phyloP scores from a whole-genome alignment of 92 coral and sea anemone species.

The Phymanthus crucifer region DNA sequence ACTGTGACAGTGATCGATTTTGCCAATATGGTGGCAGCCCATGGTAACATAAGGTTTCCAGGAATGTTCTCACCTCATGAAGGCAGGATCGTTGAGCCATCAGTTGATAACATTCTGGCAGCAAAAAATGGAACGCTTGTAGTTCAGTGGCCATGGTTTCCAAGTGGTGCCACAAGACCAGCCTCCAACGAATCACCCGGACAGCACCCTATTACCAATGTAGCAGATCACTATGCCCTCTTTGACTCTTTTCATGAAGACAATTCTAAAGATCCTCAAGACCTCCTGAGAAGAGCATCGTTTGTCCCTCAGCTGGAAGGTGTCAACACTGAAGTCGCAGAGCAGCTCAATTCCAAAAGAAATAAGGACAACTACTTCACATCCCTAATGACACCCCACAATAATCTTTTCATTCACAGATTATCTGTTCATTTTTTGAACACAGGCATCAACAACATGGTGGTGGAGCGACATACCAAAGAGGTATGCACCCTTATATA shows the following conservation, averaged over 20 bases:
- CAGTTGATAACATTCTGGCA: constrained; percentile 18
- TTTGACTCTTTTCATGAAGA: constrained; percentile 20
- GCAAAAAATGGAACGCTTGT: constrained; percentile 13
- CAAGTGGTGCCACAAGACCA: neutral
- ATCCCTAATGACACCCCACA: constrained; percentile 1
- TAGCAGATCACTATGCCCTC: constrained; percentile 16
- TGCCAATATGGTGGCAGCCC: constrained; percentile 24
- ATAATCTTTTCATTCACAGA: neutral
- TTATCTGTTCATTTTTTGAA: neutral
- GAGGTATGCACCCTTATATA: neutral
- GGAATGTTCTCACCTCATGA: constrained; percentile 24
- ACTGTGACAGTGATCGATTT: constrained; percentile 11
- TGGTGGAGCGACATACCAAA: neutral
- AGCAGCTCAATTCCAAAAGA: neutral
- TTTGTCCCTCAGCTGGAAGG: neutral
- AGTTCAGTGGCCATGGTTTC: constrained; percentile 25
- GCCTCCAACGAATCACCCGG: constrained; percentile 2
- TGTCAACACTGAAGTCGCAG: neutral
- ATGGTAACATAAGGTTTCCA: constrained; percentile 17
- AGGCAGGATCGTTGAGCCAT: constrained; percentile 10
- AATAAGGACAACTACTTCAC: constrained; percentile 2
- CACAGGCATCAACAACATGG: neutral
- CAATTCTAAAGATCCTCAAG: neutral
- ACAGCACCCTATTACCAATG: constrained; percentile 14
- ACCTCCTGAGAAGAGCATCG: neutral